Conservation (phyloP, 2,888 invertebrate genomes). For the Punctoribates punctum region DNA sequence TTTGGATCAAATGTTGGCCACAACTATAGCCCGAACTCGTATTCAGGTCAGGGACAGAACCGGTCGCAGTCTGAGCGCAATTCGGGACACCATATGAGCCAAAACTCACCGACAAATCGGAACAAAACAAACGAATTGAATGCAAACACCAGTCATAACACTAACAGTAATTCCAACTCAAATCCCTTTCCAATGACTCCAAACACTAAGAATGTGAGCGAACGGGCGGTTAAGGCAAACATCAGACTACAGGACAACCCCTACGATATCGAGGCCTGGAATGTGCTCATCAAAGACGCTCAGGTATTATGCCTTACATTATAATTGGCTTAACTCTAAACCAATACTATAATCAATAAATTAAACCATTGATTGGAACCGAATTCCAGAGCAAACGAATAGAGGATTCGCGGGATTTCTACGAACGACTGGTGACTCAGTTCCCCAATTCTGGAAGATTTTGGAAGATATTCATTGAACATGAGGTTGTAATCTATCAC, state of each 20-base stretch:
- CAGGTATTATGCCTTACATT: conserved; percentile 61
- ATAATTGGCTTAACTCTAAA: conserved; percentile 57
- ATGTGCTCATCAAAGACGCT: conserved; percentile 79
- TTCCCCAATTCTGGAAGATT: conserved; percentile 96
- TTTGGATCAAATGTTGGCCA: conserved; percentile 18
- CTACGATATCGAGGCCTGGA: conserved; percentile 98
- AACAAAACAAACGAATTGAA: neutral
- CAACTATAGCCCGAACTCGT: conserved; percentile 8
- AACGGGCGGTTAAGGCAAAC: conserved; percentile 57
- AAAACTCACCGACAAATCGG: neutral
- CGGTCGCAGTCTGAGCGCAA: neutral
- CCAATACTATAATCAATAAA: conserved; percentile 54
- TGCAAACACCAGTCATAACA: neutral
- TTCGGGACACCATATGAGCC: neutral
- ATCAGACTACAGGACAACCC: conserved; percentile 71
- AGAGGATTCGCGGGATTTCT: conserved; percentile 82
- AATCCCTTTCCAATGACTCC: neutral
- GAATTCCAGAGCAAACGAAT: conserved; percentile 52
- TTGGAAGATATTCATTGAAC: conserved; percentile 98
- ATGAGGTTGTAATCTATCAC: conserved; percentile 65
- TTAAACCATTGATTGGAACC: neutral
- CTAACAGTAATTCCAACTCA: neutral
- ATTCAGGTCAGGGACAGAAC: neutral
- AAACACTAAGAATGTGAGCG: conserved; percentile 47
- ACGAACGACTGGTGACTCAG: conserved; percentile 86